Base-by-base conservation (phyloP, 1,140 invertebrate genomes). In the Apolygus lucorum region DNA sequence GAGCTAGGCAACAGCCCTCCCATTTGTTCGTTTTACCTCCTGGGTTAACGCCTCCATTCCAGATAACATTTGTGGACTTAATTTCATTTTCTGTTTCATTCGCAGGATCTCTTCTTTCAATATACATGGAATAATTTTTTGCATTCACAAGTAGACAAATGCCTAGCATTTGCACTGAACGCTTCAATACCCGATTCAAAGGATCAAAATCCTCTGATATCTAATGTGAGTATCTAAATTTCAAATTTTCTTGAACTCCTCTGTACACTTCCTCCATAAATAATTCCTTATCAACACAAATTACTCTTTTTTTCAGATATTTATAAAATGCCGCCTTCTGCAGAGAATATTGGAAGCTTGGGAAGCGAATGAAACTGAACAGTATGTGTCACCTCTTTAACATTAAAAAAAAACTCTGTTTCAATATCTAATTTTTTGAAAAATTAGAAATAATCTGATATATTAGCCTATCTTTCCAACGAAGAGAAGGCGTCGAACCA, bases 71-170 rank as follows among this genome's bases (percentile, higher is more conserved):
- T 8, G 34, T 42, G 4, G 34, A 42, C 34, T 8, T 42, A 42
- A 4, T 4, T 8, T 42, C 17, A 8, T 42, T 42, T 42, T 8
- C 34, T 42, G 17, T 42, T 42, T 42, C 4, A 42, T 42, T 42
- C 89, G 63, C 78, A 93, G 83, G 88, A 93, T 81, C 81, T 94
- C 79, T 90, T 91, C 83, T 91, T 93, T 79, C 83, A 85, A 76
- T 92, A 89, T 82, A 82, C 84, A 28, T 88, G 90, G 85, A 95
- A 95, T 82, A 95, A 93, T 82, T 94, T 95, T 80, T 81, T 95
- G 73, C 93, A 95, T 80, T 88, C 88, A 69, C 88, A 92, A 82
- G 88, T 93, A 63, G 86, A 88, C 78, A 84, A 86, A 77, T 87
- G 87, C 76, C 81, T 94, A 68, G 80, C 82, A 66, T 83, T 86